phyloP scores from a whole-genome alignment of 2,888 invertebrate species.

The Eurytoma californica region DNA sequence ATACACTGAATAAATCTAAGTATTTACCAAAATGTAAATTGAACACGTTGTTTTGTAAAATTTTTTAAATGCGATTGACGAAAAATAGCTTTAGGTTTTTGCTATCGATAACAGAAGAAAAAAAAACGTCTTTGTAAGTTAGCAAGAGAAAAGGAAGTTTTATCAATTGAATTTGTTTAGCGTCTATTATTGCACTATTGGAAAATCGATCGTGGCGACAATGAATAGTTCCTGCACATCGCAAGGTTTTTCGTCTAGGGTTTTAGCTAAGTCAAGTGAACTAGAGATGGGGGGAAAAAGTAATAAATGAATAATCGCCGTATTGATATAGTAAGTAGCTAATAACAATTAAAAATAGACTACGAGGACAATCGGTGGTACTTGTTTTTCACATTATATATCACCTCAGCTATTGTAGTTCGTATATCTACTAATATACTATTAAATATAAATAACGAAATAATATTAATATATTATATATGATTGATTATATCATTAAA shows the following conservation, averaged over 20 bases:
- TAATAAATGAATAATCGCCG: constrained; percentile 36
- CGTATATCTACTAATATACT: constrained; percentile 52
- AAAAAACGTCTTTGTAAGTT: too few species aligned
- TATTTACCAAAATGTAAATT: too few species aligned
- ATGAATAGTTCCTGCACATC: constrained; percentile 25
- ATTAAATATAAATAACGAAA: constrained; percentile 46
- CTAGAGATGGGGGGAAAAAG: constrained; percentile 19
- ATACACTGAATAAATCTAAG: background rate
- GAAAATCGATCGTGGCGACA: constrained; percentile 41
- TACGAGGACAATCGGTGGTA: constrained; percentile 55
- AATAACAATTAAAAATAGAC: constrained; percentile 46
- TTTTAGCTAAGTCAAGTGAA: constrained; percentile 35
- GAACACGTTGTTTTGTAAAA: too few species aligned
- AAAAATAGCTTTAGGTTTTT: too few species aligned
- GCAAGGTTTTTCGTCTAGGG: constrained; percentile 37
- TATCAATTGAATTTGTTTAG: background rate
- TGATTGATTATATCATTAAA: constrained; percentile 63
- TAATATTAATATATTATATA: constrained; percentile 61
- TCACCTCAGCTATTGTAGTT: constrained; percentile 51
- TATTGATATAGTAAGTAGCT: constrained; percentile 33
- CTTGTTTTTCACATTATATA: constrained; percentile 53
- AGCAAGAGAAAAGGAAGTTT: background rate
- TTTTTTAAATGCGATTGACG: too few species aligned
- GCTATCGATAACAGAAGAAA: too few species aligned
- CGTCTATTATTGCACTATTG: background rate